These are phyloP conservation scores for Psettodes erumei DNA, from an alignment of 2,113 vertebrate genomes.

Conservation along the genomic window DNA sequence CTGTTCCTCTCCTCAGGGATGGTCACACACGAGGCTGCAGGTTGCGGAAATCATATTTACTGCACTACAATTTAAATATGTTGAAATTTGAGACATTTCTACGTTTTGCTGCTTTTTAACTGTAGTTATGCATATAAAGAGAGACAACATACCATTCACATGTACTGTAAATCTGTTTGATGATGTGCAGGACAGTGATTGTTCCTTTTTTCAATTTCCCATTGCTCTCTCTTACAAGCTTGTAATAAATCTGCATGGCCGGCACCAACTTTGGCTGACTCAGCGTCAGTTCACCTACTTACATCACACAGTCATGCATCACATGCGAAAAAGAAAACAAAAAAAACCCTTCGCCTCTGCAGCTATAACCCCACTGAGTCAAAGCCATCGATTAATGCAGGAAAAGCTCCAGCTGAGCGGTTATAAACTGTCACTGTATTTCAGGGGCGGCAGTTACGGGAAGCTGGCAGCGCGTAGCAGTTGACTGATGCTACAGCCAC, in stretches of 20 bases:
- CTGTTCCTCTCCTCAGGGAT: constrained; percentile 6
- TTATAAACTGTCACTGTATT: constrained; percentile 48
- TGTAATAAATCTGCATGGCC: constrained; percentile 52
- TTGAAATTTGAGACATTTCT: not conserved
- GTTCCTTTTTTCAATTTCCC: constrained; percentile 12
- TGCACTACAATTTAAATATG: not conserved
- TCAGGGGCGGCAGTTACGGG: constrained; percentile 29
- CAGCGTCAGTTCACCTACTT: constrained; percentile 38
- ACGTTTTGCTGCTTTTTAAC: not conserved
- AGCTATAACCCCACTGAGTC: constrained; percentile 39
- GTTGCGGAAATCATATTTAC: not conserved
- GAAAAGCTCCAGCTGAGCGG: constrained; percentile 33
- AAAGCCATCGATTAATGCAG: constrained; percentile 53
- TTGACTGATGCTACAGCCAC: constrained; percentile 62
- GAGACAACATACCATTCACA: too few relatives aligned
- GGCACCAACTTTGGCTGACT: constrained; percentile 29
- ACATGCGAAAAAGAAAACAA: constrained; percentile 24
- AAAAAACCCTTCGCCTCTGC: constrained; percentile 24
- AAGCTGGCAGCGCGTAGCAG: constrained; percentile 33
- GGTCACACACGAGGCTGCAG: not conserved
- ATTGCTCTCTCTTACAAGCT: constrained; percentile 26
- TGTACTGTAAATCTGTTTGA: too few relatives aligned
- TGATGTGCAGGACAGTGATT: constrained; percentile 3
- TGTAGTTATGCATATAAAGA: too few relatives aligned
- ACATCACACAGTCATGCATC: constrained; percentile 47